These are phyloP conservation scores for Chaenocephalus aceratus DNA, from an alignment of 2,113 vertebrate genomes.

Conservation along the genomic window DNA sequence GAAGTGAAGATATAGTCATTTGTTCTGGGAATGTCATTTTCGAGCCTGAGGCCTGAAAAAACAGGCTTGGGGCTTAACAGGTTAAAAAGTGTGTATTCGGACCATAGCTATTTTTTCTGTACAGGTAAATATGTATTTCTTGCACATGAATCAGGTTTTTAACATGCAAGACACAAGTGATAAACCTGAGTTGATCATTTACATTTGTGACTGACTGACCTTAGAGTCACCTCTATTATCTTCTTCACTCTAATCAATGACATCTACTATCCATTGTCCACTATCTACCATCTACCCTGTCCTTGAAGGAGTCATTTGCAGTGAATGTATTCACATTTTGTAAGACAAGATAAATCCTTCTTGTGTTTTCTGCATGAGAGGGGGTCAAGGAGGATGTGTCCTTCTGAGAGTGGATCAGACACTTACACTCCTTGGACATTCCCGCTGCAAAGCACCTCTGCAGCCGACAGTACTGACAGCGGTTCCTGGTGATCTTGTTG, in stretches of 20 bases:
- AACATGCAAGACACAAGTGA: neutral
- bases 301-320: neutral
- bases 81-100: too few species aligned
- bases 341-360: too few species aligned
- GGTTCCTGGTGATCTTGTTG: constrained; percentile 98
- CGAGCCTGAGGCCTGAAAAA: too few species aligned
- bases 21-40: too few species aligned
- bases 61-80: too few species aligned
- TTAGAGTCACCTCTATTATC: neutral
- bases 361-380: neutral
- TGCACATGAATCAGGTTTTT: neutral
- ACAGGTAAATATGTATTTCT: neutral
- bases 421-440: constrained; percentile 98
- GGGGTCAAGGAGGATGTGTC: neutral
- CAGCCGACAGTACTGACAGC: constrained; percentile 96
- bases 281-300: neutral
- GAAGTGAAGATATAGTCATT: too few species aligned
- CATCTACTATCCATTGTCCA: neutral
- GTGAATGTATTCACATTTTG: neutral
- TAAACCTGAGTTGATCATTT: neutral
- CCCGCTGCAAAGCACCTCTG: constrained; percentile 96
- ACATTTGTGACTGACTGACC: neutral
- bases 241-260: neutral
- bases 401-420: neutral
- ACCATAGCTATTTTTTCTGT: too few species aligned